Base-by-base conservation (phyloP, 2,888 invertebrate genomes). In the Macrostomum cliftonense region DNA sequence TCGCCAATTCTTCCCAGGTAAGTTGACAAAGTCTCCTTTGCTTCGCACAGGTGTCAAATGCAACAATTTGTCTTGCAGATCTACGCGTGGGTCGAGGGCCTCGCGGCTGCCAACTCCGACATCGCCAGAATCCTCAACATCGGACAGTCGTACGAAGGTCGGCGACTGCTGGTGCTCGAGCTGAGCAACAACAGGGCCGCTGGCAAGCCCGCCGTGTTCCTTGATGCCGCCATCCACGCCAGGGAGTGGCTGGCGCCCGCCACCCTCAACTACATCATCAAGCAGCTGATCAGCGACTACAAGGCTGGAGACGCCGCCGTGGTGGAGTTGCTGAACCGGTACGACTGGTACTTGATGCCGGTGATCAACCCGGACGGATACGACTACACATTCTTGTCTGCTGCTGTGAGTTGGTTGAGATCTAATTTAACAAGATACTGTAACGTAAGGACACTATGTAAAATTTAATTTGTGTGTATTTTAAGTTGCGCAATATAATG, bases 81-180 rank as follows among this genome's bases (percentile, higher is more conserved):
- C 28, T 28, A 28, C 28, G 9, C 28, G 5, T 28, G 28, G 28
- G 9, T 28, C 5, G 28, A 28, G 28, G 28, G 28, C 28, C 28
- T 28, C 5, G 28, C 9, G 5, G 9, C 5, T 28, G 5, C 4
- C 5, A 28, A 28, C 9, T 7, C 5, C 19, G 14, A 5, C 19
- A 12, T 43, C 11, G 14, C n/a, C 11, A 9, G 9, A 9, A 2
- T 43, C 14, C 7, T 43, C 11, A 7, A 5, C 14, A 43, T 43
- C 43, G 43, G 43, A 5, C 5, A 12, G 28, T 43, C 43, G 2
- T 43, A 43, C 43, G 43, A 43, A 43, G 43, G 43, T 7, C 43
- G 43, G 2, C 5, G 12, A 4, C 19, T 43, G 5, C 43, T 5
- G 7, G 43, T 43, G 19, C 43, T 43, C 5, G 7, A 12, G 19